Percentiles rank a stretch among this genome's conserved stretches.
These are phyloP conservation scores for Penaeus japonicus DNA, from an alignment of 1,140 invertebrate genomes.

Conservation along the genomic window DNA sequence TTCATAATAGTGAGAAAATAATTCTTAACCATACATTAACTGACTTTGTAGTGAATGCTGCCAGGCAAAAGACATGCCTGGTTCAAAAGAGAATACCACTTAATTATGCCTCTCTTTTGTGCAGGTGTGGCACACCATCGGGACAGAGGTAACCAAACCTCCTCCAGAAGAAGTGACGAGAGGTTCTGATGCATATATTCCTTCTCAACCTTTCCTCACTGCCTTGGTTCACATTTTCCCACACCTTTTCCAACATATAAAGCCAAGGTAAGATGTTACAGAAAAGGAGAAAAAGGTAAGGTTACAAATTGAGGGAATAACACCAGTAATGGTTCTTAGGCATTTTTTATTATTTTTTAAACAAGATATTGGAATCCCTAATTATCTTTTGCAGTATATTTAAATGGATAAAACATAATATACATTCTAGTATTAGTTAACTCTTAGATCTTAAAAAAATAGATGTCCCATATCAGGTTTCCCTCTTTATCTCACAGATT, in stretches of 20 bases:
- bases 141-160: constrained; percentile 77
- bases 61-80: too few relatives aligned
- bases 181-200: constrained; percentile 76
- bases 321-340: too few relatives aligned
- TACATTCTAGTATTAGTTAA: not conserved
- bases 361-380: not conserved
- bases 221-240: constrained; percentile 94
- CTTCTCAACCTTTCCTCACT: constrained; percentile 90
- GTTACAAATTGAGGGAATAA: too few relatives aligned
- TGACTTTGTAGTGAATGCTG: too few relatives aligned
- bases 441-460: not conserved
- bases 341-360: not conserved
- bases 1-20: too few relatives aligned
- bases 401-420: too few relatives aligned
- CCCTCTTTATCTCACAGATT: constrained; percentile 69
- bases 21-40: too few relatives aligned
- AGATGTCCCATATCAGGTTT: not conserved
- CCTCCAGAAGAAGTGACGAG: constrained; percentile 68
- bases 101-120: constrained; percentile 64
- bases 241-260: constrained; percentile 88
- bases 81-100: too few relatives aligned
- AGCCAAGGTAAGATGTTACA: constrained; percentile 65
- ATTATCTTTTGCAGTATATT: too few relatives aligned
- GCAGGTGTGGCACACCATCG: constrained; percentile 87
- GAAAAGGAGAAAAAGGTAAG: not conserved